Evolutionary conservation across 64 coral and sea anemone species (phyloP), one percentile per base, ranked within the genome.

Genomic region (Montipora efflorescens): DNA sequence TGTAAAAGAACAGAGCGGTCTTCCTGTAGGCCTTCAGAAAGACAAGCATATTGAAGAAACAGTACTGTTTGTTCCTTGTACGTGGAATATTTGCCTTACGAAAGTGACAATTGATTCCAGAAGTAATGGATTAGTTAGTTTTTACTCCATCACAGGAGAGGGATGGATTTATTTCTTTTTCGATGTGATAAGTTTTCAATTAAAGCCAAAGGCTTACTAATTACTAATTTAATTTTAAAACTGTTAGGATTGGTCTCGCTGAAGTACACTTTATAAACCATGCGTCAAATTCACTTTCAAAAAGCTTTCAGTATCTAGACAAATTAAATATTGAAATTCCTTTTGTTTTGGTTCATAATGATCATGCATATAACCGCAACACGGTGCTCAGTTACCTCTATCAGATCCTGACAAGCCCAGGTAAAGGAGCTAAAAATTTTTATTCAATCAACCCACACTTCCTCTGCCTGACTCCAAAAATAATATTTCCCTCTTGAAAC

Each of bases 141-240:
- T 70, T 71, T 72, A 69, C 71, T 52, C 48, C 66, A 64, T 86
- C 66, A 86, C 66, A 12, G 23, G 8, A 86, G 46, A 86, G n/a
- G 18, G 82, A 86, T 11, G 62, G 66, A 50, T 86, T 71, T 66
- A 16, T 51, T 47, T n/a, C 82, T 46, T 19, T 69, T 10, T 64
- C 82, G 62, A 86, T 25, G 23, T 86, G 62, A 86, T 71, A 86
- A 50, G 68, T 86, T 86, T 86, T 86, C 82, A 86, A 86, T 86
- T 86, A 86, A 18, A 86, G 23, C 45, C 66, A 86, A 86, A 86
- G 18, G 64, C 22, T 44, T 10, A 50, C 62, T 86, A 86, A 86
- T 86, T 86, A 86, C 15, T n/a, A 46, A 20, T 86, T 86, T 86
- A 86, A 86, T 72, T 71, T 68, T 86, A 72, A 86, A 66, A 86